Base-by-base conservation (phyloP, 2,888 invertebrate genomes). In the Dolichopus griseipennis region DNA sequence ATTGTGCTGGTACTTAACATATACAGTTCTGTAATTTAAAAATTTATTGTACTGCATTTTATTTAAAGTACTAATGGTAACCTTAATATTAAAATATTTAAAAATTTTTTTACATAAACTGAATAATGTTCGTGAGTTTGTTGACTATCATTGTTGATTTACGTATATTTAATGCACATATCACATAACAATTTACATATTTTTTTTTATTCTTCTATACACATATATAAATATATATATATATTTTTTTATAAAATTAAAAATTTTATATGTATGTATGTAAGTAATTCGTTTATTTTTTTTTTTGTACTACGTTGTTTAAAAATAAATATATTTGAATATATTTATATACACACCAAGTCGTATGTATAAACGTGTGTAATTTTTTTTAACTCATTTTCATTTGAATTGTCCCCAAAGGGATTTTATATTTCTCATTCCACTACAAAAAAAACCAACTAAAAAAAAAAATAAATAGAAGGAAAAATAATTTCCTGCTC, bases 161-260 rank as follows among this genome's bases (percentile, higher is more conserved):
- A 52, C 52, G 15, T 52, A 52, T 52, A 18, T 52, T 41, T 52
- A 52, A 52, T 52, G 52, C 52, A 52, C 52, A 52, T 52, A 52
- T 52, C 18, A 52, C 52, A 52, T 18, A 52, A 52, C 1, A n/a
- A n/a, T 52, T 52, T 15, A 18, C 2, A 12, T 43, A 12, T 52
- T 52, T 52, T 52, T 52, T 18, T 52, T 52, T 6, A 10, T 52
- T 52, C 12, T 18, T 52, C n/a, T 15, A 18, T n/a, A n/a, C n/a
- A n/a, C n/a, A n/a, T n/a, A n/a, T n/a, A n/a, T n/a, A n/a, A n/a
- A n/a, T n/a, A n/a, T n/a, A n/a, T n/a, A n/a, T n/a, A n/a, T n/a
- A n/a, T 52, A 18, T n/a, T 52, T 27, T 27, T 27, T 27, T 27
- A 27, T 27, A 27, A 27, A 27, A 27, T 5, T 2, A 5, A 27